Conservation (phyloP, 2,888 invertebrate genomes). For the Aproaerema taeniolella region DNA sequence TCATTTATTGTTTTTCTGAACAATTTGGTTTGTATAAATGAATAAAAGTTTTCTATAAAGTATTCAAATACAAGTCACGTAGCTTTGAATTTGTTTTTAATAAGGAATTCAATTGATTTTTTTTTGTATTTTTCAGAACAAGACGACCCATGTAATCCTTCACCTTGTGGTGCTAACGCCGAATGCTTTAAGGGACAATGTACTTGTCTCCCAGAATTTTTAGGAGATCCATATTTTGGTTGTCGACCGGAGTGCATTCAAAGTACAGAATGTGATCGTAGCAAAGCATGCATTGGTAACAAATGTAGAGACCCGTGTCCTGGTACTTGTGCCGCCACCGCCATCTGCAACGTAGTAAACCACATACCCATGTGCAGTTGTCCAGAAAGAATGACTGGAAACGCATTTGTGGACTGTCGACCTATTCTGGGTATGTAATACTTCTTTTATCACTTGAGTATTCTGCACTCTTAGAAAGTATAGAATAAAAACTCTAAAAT, state of each 20-base stretch:
- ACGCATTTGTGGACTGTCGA: constrained; percentile 81
- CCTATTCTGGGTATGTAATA: constrained; percentile 64
- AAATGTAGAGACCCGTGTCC: constrained; percentile 89
- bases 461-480: too few species aligned
- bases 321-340: constrained; percentile 86
- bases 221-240: constrained; percentile 85
- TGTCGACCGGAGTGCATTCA: constrained; percentile 89
- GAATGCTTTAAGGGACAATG: constrained; percentile 83
- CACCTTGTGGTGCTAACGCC: constrained; percentile 85
- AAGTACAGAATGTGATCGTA: constrained; percentile 83
- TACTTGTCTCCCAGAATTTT: constrained; percentile 83
- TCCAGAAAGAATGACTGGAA: constrained; percentile 80
- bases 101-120: constrained; percentile 3
- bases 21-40: too few species aligned
- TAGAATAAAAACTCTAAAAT: too few species aligned
- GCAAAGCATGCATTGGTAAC: constrained; percentile 83
- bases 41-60: too few species aligned
- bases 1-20: constrained; percentile 2
- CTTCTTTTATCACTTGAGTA: not conserved
- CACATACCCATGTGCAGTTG: constrained; percentile 80
- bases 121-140: constrained; percentile 48
- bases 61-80: not conserved
- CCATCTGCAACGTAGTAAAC: constrained; percentile 83
- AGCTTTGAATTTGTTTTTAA: not conserved
- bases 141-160: constrained; percentile 80